Evolutionary conservation across 2,888 invertebrate species (phyloP).

Genomic region (Amiota mariae): DNA sequence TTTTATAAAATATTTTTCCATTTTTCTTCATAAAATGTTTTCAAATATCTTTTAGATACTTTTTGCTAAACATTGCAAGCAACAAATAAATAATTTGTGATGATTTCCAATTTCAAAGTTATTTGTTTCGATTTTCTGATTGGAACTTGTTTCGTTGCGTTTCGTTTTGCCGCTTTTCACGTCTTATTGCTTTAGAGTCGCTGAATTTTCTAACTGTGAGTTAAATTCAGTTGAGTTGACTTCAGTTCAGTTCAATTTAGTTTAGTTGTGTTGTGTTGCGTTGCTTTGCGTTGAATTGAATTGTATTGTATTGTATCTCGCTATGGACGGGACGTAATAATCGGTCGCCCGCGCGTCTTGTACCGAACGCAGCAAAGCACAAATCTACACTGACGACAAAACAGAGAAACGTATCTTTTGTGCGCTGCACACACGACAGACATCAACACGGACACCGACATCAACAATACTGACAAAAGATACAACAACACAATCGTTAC

Average conservation of each 20-base stretch:
- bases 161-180: constrained; percentile 11
- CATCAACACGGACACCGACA: constrained; percentile 10
- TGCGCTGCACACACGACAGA: constrained; percentile 28
- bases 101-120: not conserved
- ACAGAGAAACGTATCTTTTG: constrained; percentile 58
- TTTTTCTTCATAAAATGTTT: too few relatives aligned
- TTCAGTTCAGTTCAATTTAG: not conserved
- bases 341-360: constrained; percentile 62
- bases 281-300: not conserved
- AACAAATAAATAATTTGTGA: too few relatives aligned
- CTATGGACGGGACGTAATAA: constrained; percentile 6
- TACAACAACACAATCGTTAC: constrained; percentile 47
- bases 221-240: not conserved
- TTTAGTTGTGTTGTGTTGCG: not conserved
- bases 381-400: constrained; percentile 73
- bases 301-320: constrained; percentile 37
- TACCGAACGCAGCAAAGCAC: constrained; percentile 73
- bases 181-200: not conserved
- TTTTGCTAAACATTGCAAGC: too few relatives aligned
- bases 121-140: not conserved
- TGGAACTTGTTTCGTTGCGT: constrained; percentile 11
- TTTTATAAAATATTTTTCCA: too few relatives aligned
- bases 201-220: constrained; percentile 15
- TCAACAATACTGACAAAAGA: constrained; percentile 18
- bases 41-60: not conserved